Evolutionary conservation across 1,140 invertebrate species (phyloP).

Genomic region (Hyles vespertilio): DNA sequence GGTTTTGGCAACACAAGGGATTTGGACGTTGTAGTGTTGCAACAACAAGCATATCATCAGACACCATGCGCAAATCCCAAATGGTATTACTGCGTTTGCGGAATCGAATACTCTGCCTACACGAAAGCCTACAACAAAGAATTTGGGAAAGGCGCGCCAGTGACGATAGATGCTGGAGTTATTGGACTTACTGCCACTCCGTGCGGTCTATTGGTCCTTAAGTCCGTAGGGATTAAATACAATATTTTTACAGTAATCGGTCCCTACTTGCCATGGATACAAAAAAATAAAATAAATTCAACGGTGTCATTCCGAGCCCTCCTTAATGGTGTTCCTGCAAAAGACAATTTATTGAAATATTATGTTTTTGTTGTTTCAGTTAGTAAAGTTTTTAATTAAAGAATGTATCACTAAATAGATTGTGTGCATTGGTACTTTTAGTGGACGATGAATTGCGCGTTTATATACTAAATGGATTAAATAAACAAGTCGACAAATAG

Average conservation of each 20-base stretch:
- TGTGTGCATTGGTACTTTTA: too few species aligned
- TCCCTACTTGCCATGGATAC: constrained; percentile 45
- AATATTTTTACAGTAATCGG: constrained; percentile 49
- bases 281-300: constrained; percentile 21
- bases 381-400: too few species aligned
- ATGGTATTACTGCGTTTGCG: constrained; percentile 58
- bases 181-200: constrained; percentile 38
- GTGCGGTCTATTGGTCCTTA: constrained; percentile 26
- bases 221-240: constrained; percentile 26
- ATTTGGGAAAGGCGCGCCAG: constrained; percentile 47
- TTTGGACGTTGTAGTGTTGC: constrained; percentile 28
- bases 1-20: constrained; percentile 36
- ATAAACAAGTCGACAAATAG: background rate
- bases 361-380: too few species aligned
- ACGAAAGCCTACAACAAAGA: constrained; percentile 27
- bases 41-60: constrained; percentile 39
- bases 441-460: too few species aligned
- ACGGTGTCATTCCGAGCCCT: background rate
- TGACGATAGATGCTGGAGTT: constrained; percentile 35
- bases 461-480: background rate
- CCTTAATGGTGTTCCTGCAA: background rate
- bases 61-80: constrained; percentile 44
- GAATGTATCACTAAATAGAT: too few species aligned
- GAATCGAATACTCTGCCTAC: constrained; percentile 32
- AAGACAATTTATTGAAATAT: too few species aligned